Base-by-base conservation (phyloP, 2,113 vertebrate genomes). In the Saimiri boliviensis region DNA sequence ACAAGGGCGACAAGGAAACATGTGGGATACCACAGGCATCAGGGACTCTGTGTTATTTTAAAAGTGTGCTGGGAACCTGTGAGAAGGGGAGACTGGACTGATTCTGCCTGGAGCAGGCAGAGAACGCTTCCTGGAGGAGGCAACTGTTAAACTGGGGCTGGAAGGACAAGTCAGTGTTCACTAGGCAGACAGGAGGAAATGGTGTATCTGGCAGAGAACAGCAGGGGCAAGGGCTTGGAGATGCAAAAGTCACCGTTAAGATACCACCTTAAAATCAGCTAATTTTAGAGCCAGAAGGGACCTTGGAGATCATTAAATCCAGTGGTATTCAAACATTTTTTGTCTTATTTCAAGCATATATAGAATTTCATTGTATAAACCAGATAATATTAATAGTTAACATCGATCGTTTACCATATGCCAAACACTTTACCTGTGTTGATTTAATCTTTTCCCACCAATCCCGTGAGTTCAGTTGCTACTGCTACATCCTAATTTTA, bases 21-120 rank as follows among this genome's bases (percentile, higher is more conserved):
- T 0, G 86, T 0, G n/a, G 82, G 52, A 32, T 1, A 7, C 0
- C 5, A 12, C 5, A 1, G 19, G 17, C 10, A 2, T 2, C 0
- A 2, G 45, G 86, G 42, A 30, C 40, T 13, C 6, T 19, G 16
- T 6, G n/a, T n/a, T 49, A 32, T 17, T 35, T 27, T 6, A 32
- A 30, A 49, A 9, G 58, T 54, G 19, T 25, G 54, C 56, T 13
- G 32, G 71, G 25, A 21, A 56, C 54, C 60, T 58, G 42, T 19
- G 45, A 52, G 85, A 7, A 66, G 86, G 70, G 45, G 13, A 58
- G 10, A 1, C 13, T 32, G 8, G 49, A 19, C 27, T 0, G 0
- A 7, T 30, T 30, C 20, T 30, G 23, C 60, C 80, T 19, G 23
- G 35, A 58, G 42, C 3, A 1, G 1, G 47, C 2, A 54, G 19